These are phyloP conservation scores for Nycticryphes semicollaris DNA, from an alignment of 2,113 vertebrate species.

Conservation along the genomic window DNA sequence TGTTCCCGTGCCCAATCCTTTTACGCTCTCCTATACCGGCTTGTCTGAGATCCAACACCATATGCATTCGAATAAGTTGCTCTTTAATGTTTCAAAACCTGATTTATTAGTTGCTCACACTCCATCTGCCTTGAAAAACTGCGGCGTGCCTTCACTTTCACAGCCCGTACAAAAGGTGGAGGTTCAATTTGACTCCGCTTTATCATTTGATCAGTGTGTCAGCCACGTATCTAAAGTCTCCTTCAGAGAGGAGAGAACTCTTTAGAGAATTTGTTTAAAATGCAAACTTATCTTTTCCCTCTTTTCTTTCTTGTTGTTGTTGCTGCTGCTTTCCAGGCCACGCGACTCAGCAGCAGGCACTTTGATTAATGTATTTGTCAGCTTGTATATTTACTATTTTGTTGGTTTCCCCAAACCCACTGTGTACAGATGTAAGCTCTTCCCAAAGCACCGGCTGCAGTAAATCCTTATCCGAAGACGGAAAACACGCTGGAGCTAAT, in stretches of 20 bases:
- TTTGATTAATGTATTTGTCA: conserved; percentile 71
- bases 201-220: conserved; percentile 60
- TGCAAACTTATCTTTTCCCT: not conserved
- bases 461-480: not conserved
- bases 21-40: not conserved
- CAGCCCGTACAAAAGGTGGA: conserved; percentile 48
- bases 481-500: not conserved
- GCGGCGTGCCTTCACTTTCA: conserved; percentile 22
- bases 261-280: conserved; percentile 47
- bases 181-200: conserved; percentile 41
- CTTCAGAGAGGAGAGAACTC: not conserved
- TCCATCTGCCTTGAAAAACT: conserved; percentile 67
- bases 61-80: conserved; percentile 67
- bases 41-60: conserved; percentile 59
- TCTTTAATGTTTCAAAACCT: conserved; percentile 74
- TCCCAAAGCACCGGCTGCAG: not conserved
- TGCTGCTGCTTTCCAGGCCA: not conserved
- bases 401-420: not conserved
- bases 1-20: not conserved
- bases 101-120: conserved; percentile 75
- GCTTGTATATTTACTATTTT: conserved; percentile 49
- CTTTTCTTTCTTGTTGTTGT: not conserved
- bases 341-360: not conserved
- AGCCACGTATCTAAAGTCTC: conserved; percentile 33
- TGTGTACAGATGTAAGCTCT: not conserved